These are phyloP conservation scores for Acanthurus leucopareius DNA, from an alignment of 2,797 vertebrate genomes.

Conservation along the genomic window DNA sequence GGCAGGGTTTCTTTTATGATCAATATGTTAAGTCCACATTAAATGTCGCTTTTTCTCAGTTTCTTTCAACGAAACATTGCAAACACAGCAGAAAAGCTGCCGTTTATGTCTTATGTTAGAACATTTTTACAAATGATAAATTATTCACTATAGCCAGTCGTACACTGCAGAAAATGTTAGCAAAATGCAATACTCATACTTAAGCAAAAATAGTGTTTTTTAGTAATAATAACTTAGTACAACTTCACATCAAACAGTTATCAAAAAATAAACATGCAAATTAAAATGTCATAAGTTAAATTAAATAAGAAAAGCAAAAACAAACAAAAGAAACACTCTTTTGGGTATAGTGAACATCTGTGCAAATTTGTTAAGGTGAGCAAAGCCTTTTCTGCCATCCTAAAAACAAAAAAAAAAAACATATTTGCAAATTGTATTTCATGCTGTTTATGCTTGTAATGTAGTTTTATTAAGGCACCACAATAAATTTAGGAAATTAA, in stretches of 20 bases:
- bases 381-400: conserved; percentile 39
- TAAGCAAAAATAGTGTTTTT: conserved; percentile 20
- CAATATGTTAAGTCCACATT: background rate
- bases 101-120: conserved; percentile 3
- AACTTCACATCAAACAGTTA: conserved; percentile 46
- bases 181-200: conserved; percentile 15
- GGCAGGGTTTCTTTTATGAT: background rate
- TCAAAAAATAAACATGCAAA: conserved; percentile 49
- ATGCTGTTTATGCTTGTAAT: background rate
- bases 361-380: conserved; percentile 44
- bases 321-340: conserved; percentile 39
- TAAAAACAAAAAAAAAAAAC: conserved; percentile 52
- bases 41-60: background rate
- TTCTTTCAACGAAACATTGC: no score
- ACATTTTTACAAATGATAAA: conserved; percentile 34
- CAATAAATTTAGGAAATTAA: background rate
- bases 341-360: conserved; percentile 18
- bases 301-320: conserved; percentile 29
- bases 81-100: no score
- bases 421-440: background rate
- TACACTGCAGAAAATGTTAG: conserved; percentile 29
- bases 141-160: conserved; percentile 1
- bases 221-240: conserved; percentile 6
- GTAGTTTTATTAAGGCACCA: background rate
- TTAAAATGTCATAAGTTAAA: conserved; percentile 42